These are phyloP conservation scores for Labeo rohita DNA, from an alignment of 2,113 vertebrate genomes.

Conservation along the genomic window DNA sequence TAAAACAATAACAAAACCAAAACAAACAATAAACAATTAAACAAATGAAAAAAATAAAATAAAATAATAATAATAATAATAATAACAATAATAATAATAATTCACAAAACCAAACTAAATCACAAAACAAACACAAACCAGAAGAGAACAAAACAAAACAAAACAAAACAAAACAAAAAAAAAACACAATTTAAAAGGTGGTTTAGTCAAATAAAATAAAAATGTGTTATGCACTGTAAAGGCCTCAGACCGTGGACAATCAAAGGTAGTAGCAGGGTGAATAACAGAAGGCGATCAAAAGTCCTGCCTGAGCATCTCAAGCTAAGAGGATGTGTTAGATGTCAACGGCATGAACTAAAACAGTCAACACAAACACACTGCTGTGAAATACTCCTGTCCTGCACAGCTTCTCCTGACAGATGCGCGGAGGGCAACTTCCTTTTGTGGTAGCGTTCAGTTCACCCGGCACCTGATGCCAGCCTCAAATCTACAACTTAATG, in stretches of 20 bases:
- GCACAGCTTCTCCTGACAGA: constrained; percentile 12
- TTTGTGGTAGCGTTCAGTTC: background rate
- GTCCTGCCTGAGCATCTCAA: background rate
- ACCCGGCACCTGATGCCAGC: background rate
- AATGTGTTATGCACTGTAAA: background rate
- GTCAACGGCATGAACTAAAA: background rate
- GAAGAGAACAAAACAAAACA: background rate
- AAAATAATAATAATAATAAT: too few relatives aligned
- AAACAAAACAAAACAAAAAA: background rate
- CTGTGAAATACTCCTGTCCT: background rate
- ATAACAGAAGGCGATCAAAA: background rate
- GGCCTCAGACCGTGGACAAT: background rate
- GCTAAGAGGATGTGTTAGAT: background rate
- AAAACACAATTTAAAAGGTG: background rate
- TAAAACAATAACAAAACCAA: too few relatives aligned
- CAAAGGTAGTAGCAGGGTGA: background rate
- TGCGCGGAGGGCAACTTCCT: background rate
- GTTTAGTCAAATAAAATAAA: background rate
- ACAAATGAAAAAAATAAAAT: background rate
- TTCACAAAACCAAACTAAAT: background rate
- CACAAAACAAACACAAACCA: background rate
- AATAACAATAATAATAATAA: too few relatives aligned
- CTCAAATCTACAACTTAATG: constrained; percentile 4
- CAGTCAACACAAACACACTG: constrained; percentile 19
- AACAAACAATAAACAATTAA: background rate